Evolutionary conservation across 2,797 vertebrate genomes (phyloP), one percentile per base, ranked within the genome.

Genomic region (Myripristis murdjan): DNA sequence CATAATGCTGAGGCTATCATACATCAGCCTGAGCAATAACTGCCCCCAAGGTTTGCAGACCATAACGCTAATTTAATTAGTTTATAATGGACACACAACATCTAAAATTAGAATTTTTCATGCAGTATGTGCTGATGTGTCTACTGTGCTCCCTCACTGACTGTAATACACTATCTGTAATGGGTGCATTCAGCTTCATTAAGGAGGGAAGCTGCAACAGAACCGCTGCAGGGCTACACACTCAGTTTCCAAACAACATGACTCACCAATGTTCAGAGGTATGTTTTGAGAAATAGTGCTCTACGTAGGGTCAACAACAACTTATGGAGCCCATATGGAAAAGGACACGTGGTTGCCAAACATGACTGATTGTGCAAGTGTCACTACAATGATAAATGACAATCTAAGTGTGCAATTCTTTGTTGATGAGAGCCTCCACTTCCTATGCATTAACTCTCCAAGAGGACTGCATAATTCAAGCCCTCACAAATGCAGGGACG

Each of bases 211-310:
- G 77, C 74, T 26, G 44, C 20, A 12, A 37, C 28, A 24, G 20
- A 41, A 46, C 4, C 28, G 28, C 44, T 33, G 44, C 11, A 9
- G 76, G 81, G 69, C 70, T 20, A 39, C 37, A 51, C 43, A 51
- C 22, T 60, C 79, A 41, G 10, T 49, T 47, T 81, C 67, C 69
- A 82, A 81, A 89, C 72, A 75, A 23, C 43, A 55, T 86, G 83
- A 88, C 64, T 89, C 80, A 84, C 44, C 47, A 57, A 48, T 41
- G 43, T 56, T 64, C 75, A 75, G 71, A 74, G n/a, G 43, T 63
- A 35, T 59, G 65, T 74, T 65, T 55, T n/a, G 44, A 75, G 52
- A 67, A 41, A 69, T 35, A 0, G 79, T 74, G 47, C 53, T 62
- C 52, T 46, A 54, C 48, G 47, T 23, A n/a, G n/a, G 51, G 59